Evolutionary conservation across 1,140 invertebrate species (phyloP).

Genomic region (Radopholus similis): DNA sequence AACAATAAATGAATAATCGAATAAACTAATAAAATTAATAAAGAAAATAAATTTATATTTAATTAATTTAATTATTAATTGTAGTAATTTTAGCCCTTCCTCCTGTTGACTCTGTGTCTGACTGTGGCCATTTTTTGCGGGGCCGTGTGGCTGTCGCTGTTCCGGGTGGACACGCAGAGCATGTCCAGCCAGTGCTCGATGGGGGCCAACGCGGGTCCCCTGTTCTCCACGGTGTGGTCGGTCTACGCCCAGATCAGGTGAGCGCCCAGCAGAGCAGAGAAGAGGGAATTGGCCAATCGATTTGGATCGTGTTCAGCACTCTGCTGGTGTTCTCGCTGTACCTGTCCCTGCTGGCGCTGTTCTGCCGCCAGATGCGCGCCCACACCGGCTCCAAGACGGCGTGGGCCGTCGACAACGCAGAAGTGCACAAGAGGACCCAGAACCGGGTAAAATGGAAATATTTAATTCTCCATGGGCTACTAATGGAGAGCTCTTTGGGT

Average conservation of each 20-base stretch:
- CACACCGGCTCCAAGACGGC: no score
- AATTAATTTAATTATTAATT: not conserved
- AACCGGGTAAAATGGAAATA: no score
- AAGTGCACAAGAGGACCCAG: no score
- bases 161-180: not conserved
- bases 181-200: not conserved
- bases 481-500: no score
- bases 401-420: no score
- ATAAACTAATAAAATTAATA: not conserved
- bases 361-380: no score
- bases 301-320: no score
- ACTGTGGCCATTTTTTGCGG: not conserved
- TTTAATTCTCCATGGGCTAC: no score
- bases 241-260: not conserved
- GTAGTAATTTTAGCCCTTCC: not conserved
- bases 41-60: not conserved
- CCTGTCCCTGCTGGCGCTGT: no score
- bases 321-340: no score
- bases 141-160: not conserved
- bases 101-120: not conserved
- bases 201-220: constrained; percentile 1
- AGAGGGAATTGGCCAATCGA: no score
- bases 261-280: no score
- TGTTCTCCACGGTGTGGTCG: not conserved
- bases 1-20: not conserved